These are phyloP conservation scores for Taphrorychus bicolor DNA, from an alignment of 2,888 invertebrate genomes.

Conservation along the genomic window DNA sequence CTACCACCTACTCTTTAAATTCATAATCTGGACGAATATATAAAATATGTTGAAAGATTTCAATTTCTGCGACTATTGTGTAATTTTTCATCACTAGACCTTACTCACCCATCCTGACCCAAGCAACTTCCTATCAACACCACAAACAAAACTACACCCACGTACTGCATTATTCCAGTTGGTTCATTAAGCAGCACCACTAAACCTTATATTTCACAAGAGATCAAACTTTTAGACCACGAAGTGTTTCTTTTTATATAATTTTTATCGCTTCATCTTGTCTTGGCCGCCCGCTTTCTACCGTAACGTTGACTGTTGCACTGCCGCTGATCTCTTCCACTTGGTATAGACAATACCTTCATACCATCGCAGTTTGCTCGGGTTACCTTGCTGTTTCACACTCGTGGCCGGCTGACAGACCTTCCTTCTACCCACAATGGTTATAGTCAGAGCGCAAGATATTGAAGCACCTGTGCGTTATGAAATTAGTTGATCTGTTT, in stretches of 20 bases:
- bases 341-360: conserved; percentile 26
- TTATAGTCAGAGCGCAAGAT: background rate
- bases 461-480: no score
- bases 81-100: no score
- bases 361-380: conserved; percentile 2
- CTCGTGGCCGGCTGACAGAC: conserved; percentile 31
- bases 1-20: no score
- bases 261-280: background rate
- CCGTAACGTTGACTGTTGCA: conserved; percentile 24
- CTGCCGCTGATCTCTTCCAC: conserved; percentile 26
- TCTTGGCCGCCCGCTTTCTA: conserved; percentile 13
- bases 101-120: conserved; percentile 33
- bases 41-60: background rate
- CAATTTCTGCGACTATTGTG: no score
- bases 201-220: background rate
- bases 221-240: background rate
- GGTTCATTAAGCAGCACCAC: background rate
- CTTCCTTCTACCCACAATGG: conserved; percentile 29
- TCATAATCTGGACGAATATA: background rate
- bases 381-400: conserved; percentile 20
- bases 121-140: conserved; percentile 12
- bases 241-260: background rate
- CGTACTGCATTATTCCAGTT: conserved; percentile 18
- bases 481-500: no score
- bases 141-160: conserved; percentile 5